These are phyloP conservation scores for Pseudochirops corinnae DNA, from an alignment of 2,797 vertebrate genomes.

Conservation along the genomic window DNA sequence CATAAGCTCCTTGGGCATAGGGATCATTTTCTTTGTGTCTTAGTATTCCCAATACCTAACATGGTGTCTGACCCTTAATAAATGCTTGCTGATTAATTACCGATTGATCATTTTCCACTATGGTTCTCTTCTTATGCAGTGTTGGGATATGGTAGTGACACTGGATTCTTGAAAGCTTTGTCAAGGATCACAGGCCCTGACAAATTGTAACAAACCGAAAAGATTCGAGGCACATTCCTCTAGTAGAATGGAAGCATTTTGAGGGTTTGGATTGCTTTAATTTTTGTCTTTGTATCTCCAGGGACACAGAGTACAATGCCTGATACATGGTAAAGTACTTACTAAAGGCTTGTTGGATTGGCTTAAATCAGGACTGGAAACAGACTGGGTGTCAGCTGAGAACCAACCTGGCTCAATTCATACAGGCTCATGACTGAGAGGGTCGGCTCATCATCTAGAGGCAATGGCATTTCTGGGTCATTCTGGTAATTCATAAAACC, in stretches of 20 bases:
- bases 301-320: neutral
- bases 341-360: neutral
- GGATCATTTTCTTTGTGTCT: neutral
- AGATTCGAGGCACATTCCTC: neutral
- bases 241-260: neutral
- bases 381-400: neutral
- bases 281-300: neutral
- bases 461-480: neutral
- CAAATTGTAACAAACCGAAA: neutral
- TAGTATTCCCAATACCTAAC: neutral
- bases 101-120: neutral
- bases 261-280: neutral
- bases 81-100: neutral
- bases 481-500: too few relatives aligned
- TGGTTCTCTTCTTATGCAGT: neutral
- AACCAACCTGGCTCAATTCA: neutral
- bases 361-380: neutral
- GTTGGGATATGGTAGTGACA: neutral
- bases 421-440: neutral
- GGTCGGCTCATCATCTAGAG: neutral
- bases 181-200: neutral
- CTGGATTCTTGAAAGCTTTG: neutral
- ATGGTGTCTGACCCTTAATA: neutral
- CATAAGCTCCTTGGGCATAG: neutral
- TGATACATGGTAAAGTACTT: neutral